Evolutionary conservation across 2,113 vertebrate species (phyloP), one percentile per base, ranked within the genome.

Genomic region (Lamprologus lemairii): DNA sequence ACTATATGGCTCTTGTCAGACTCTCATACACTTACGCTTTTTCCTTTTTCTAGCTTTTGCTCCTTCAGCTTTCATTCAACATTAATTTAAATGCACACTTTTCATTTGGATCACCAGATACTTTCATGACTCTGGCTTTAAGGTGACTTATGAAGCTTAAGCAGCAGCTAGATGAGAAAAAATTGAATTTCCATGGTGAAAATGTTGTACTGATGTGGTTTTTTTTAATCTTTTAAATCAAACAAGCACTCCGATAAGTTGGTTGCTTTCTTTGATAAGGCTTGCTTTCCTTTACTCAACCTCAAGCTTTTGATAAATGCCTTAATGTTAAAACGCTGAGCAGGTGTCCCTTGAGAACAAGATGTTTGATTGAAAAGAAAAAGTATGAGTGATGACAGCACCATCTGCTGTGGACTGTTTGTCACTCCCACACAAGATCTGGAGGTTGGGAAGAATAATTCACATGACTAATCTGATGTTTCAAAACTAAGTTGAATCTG

Each of bases 391-490:
- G 81, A 73, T 60, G 80, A 91, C 83, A 88, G 93, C 90, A 68
- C 93, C 93, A 93, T 90, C 91, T 94, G 91, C 91, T 93, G 94
- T 80, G 82, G 37, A 54, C 68, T 60, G 80, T 47, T 37, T 79
- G 78, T 84, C 58, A 78, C 93, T 91, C 93, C 87, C 80, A 90
- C 88, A 87, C 84, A 83, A 31, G 47, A 78, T 81, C 87, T 91
- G 90, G 49, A 60, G 86, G 55, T 5, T 55, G n/a, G 4, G 45
- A 37, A 53, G 80, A 85, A 11, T 26, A 75, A 83, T 58, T 47
- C 45, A 82, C 47, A 14, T 11, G 11, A 60, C 42, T 19, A 63
- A 84, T 80, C 73, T 60, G 80, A 23, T 6, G 28, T 31, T 68
- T 71, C 1, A 7, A 45, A 55, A 21, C 26, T 16, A 17, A 47